Evolutionary conservation across 2,113 vertebrate species (phyloP), one percentile per base, ranked within the genome.

Genomic region (Thunnus thynnus): DNA sequence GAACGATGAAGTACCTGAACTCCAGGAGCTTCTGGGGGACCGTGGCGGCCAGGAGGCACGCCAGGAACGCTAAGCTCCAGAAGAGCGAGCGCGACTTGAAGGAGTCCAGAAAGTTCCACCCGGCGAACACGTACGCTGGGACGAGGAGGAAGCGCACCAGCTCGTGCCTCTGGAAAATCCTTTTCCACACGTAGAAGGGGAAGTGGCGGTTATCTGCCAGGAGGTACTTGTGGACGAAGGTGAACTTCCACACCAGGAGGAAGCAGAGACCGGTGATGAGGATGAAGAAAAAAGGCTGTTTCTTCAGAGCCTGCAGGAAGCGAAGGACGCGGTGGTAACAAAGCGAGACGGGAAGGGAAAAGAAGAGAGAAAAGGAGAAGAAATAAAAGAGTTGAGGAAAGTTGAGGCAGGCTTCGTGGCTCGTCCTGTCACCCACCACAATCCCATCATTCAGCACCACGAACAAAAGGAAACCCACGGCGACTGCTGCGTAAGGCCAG

Each of bases 151-250:
- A 99, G 71, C 95, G 97, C 5, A 96, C 89, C 78, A 96, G 78
- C n/a, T 96, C 92, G 0, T 99, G 96, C 84, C 88, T 95, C 80
- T 97, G 97, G 88, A 96, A 96, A n/a, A 99, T 66, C 83, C 96
- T 96, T 46, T 95, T 96, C 98, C 98, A 99, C 32, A 99, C 93
- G 20, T 99, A 99, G 86, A 99, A 99, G 0, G 97, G 95, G 70
- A 96, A 99, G 78, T 99, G 98, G 36, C 98, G 95, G 91, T 99
- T 99, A 89, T 99, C 98, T 0, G 97, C 97, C n/a, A 99, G 91
- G 57, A 99, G 91, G 93, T 98, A 99, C 73, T 95, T 96, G 94
- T 99, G 98, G 36, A 95, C 94, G 11, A 95, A 97, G 0, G 98
- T 98, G 92, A 98, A 99, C 75, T 96, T 97, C 98, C 97, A 98